A percentile compares a stretch with the other conserved stretches of the same genome.
These are phyloP conservation scores for Urocyon cinereoargenteus DNA, from an alignment of 2,797 vertebrate genomes.

Conservation along the genomic window DNA sequence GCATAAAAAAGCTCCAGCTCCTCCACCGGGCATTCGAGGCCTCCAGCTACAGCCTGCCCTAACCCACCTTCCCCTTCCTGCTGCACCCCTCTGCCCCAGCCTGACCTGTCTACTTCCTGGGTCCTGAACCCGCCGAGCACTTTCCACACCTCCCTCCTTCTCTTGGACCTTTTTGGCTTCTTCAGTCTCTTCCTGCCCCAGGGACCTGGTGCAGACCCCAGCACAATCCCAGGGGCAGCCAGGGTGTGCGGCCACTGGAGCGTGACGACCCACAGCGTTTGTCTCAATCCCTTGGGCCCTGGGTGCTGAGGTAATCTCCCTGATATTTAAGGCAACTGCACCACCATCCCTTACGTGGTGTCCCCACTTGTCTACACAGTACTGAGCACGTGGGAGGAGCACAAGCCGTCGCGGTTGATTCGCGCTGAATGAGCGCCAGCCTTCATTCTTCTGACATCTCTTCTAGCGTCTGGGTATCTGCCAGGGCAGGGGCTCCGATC, in stretches of 20 bases:
- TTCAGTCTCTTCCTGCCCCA: background rate
- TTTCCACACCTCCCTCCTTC: background rate
- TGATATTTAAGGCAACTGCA: background rate
- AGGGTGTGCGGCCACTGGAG: background rate
- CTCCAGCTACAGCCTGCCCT: background rate
- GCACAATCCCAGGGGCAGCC: background rate
- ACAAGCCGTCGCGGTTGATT: no score
- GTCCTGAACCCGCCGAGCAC: background rate
- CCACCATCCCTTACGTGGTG: background rate
- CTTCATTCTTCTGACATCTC: background rate
- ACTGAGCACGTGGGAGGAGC: background rate
- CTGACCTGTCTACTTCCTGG: background rate
- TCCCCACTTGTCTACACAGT: background rate
- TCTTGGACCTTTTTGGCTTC: background rate
- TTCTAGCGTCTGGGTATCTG: background rate
- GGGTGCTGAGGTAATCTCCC: background rate
- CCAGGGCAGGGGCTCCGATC: background rate
- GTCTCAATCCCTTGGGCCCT: background rate
- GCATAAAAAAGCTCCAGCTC: background rate
- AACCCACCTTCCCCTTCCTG: no score
- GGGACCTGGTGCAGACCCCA: background rate
- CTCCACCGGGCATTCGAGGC: background rate
- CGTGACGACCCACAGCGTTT: accelerated
- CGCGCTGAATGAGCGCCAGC: background rate
- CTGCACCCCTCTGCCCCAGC: background rate